Evolutionary conservation across 2,113 vertebrate species (phyloP).

Genomic region (Upupa epops): DNA sequence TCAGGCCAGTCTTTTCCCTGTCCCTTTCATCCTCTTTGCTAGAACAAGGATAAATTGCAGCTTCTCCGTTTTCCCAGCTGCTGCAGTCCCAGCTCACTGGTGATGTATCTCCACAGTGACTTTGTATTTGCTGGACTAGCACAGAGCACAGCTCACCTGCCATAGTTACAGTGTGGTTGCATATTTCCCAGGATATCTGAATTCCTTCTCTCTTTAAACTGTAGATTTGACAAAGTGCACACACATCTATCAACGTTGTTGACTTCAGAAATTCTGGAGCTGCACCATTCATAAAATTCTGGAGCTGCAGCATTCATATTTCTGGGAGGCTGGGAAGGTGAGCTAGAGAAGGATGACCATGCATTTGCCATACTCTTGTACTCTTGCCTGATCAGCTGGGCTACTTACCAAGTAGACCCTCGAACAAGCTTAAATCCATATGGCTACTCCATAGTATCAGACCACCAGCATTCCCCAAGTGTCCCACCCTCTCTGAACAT

Average conservation of each 20-base stretch:
- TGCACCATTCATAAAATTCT: neutral
- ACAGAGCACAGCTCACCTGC: neutral
- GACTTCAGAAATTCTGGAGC: slow-evolving; percentile 8
- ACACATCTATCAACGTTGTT: neutral
- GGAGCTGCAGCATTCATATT: neutral
- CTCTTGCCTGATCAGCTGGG: neutral
- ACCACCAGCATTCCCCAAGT: too few species aligned
- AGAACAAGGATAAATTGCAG: neutral
- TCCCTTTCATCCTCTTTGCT: neutral
- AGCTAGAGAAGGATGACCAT: neutral
- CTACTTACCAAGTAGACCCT: neutral
- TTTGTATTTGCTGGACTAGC: neutral
- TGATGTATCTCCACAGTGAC: neutral
- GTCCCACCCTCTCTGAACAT: too few species aligned
- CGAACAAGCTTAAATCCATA: neutral
- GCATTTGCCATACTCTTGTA: neutral
- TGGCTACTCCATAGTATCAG: too few species aligned
- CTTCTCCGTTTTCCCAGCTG: neutral
- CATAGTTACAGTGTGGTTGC: neutral
- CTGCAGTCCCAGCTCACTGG: neutral
- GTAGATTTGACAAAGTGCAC: neutral
- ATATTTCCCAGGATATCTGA: slow-evolving; percentile 23
- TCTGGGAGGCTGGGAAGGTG: neutral
- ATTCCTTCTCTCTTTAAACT: neutral
- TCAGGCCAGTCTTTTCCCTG: neutral